Evolutionary conservation across 1,140 invertebrate genomes (phyloP).

Genomic region (Temnothorax curvispinosus): DNA sequence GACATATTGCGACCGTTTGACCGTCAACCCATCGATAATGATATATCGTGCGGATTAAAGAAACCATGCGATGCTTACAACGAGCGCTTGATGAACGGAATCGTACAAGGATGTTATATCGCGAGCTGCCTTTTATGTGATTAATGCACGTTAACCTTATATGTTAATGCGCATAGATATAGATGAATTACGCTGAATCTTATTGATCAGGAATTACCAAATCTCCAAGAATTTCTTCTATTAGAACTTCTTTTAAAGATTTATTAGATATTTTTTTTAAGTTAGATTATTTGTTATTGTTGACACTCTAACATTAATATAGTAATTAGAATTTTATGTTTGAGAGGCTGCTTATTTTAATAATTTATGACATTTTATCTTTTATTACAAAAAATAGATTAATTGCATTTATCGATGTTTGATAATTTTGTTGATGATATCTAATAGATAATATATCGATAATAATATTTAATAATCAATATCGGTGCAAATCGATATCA

Average conservation of each 20-base stretch:
- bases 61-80: conserved; percentile 1
- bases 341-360: neutral
- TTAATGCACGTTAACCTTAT: neutral
- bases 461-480: too few species aligned
- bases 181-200: neutral
- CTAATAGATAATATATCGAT: too few species aligned
- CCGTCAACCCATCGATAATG: neutral
- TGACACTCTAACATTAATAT: neutral
- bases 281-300: neutral
- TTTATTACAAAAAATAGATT: too few species aligned
- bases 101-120: neutral
- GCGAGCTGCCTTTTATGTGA: neutral
- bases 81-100: neutral
- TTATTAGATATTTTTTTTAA: too few species aligned
- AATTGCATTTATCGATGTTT: too few species aligned
- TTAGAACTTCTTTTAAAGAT: neutral
- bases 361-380: too few species aligned
- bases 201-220: neutral
- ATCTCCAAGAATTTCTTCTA: neutral
- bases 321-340: neutral
- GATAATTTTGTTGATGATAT: too few species aligned
- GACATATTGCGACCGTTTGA: conserved; percentile 8
- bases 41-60: conserved; percentile 26
- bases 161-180: neutral
- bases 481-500: too few species aligned